Conservation (phyloP, 2,888 invertebrate genomes). For the Aromia moschata region DNA sequence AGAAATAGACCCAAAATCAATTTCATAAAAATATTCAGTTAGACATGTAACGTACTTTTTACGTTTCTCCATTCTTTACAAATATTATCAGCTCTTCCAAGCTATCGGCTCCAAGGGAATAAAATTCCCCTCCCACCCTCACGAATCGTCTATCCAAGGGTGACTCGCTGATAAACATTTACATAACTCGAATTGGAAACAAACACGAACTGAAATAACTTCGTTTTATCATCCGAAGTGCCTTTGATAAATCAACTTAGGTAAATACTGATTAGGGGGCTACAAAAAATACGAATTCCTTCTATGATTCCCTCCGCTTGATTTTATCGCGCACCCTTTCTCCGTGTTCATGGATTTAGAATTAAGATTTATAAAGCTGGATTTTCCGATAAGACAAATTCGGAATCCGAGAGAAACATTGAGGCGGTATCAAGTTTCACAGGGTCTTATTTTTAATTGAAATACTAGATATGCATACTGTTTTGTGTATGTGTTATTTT, state of each 20-base stretch:
- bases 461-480: too few relatives aligned
- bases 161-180: conserved; percentile 25
- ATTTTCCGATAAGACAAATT: conserved; percentile 1
- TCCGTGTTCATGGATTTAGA: conserved; percentile 7
- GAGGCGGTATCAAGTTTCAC: conserved; percentile 4
- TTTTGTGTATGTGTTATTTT: too few relatives aligned
- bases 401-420: neutral
- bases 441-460: neutral
- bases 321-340: neutral
- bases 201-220: conserved; percentile 24
- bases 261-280: conserved; percentile 24
- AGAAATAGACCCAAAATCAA: too few relatives aligned
- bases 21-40: too few relatives aligned
- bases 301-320: neutral
- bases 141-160: neutral
- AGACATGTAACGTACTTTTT: too few relatives aligned
- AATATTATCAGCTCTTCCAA: too few relatives aligned
- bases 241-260: conserved; percentile 22
- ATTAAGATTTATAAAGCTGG: conserved; percentile 8
- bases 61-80: too few relatives aligned
- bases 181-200: conserved; percentile 25
- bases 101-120: too few relatives aligned
- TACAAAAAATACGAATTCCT: conserved; percentile 10
- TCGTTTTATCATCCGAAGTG: conserved; percentile 22
- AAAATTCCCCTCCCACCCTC: too few relatives aligned